Conservation (phyloP, 2,888 invertebrate species). For the Cerceris ruficornis region DNA sequence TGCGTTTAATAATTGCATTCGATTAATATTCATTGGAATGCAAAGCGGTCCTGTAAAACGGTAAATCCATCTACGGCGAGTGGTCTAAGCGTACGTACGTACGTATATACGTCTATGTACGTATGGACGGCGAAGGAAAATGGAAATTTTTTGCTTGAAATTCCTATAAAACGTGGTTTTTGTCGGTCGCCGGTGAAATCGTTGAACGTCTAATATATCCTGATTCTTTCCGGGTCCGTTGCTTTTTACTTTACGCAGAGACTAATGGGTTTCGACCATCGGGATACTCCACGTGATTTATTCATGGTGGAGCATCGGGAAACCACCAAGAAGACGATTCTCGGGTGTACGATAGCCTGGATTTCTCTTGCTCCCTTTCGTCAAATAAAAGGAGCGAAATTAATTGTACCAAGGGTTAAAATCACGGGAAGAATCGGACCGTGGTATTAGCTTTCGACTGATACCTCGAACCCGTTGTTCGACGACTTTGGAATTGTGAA, state of each 20-base stretch:
- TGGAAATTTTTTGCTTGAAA: slow-evolving; percentile 16
- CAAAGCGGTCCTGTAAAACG: slow-evolving; percentile 69
- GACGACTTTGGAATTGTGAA: slow-evolving; percentile 7
- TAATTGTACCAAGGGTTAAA: background rate
- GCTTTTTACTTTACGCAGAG: slow-evolving; percentile 25
- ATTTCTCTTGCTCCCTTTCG: background rate
- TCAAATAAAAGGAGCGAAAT: slow-evolving; percentile 6
- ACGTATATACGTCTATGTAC: background rate
- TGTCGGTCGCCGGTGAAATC: background rate
- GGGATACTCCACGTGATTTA: slow-evolving; percentile 45
- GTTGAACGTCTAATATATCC: slow-evolving; percentile 35
- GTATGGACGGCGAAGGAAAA: slow-evolving; percentile 28
- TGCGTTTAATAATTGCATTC: slow-evolving; percentile 75
- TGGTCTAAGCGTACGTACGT: background rate
- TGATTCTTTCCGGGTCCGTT: slow-evolving; percentile 32
- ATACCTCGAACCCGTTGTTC: slow-evolving; percentile 28
- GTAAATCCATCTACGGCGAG: slow-evolving; percentile 51
- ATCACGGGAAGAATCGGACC: background rate
- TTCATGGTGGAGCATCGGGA: slow-evolving; percentile 35
- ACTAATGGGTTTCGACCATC: slow-evolving; percentile 45
- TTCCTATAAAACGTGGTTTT: slow-evolving; percentile 17
- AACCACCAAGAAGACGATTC: slow-evolving; percentile 24
- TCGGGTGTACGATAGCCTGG: background rate
- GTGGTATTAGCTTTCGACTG: slow-evolving; percentile 31
- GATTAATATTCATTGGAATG: slow-evolving; percentile 78